Percentiles rank a stretch among this genome's conserved stretches.
These are phyloP conservation scores for Pangasius macronema DNA, from an alignment of 2,797 vertebrate species.

Conservation along the genomic window DNA sequence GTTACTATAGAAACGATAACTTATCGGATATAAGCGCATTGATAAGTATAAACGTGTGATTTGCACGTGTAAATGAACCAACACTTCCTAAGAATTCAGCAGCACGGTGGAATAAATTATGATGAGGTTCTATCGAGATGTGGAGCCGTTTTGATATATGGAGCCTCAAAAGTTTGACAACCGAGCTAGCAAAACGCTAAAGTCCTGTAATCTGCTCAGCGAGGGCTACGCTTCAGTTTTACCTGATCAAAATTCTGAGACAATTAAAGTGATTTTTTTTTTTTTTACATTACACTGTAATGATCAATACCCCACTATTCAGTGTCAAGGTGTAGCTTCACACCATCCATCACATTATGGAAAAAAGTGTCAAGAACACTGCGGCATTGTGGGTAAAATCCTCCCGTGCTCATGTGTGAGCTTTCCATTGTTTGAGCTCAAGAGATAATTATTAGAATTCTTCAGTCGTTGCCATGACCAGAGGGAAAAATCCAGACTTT, in stretches of 20 bases:
- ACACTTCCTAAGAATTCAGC: not conserved
- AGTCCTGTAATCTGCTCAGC: not conserved
- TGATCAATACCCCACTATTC: not conserved
- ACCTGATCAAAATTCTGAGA: too few relatives aligned
- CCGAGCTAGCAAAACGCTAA: not conserved
- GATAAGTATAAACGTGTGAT: not conserved
- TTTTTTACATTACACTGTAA: too few relatives aligned
- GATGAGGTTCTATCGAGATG: not conserved
- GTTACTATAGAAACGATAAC: not conserved
- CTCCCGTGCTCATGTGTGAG: not conserved
- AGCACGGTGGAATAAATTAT: not conserved
- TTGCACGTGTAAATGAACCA: not conserved
- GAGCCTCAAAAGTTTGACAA: not conserved
- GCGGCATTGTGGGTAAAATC: slow-evolving; percentile 11
- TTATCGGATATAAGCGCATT: not conserved
- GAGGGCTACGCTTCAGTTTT: not conserved
- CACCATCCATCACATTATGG: slow-evolving; percentile 27
- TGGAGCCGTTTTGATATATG: not conserved
- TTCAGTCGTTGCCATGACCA: slow-evolving; percentile 16
- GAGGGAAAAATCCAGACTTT: slow-evolving; percentile 16
- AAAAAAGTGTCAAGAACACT: slow-evolving; percentile 1
- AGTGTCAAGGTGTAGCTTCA: not conserved
- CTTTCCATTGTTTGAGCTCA: not conserved
- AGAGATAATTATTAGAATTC: slow-evolving; percentile 22
- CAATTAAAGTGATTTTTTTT: too few relatives aligned